Evolutionary conservation across 2,888 invertebrate species (phyloP).

Genomic region (Drosophila paranaensis): DNA sequence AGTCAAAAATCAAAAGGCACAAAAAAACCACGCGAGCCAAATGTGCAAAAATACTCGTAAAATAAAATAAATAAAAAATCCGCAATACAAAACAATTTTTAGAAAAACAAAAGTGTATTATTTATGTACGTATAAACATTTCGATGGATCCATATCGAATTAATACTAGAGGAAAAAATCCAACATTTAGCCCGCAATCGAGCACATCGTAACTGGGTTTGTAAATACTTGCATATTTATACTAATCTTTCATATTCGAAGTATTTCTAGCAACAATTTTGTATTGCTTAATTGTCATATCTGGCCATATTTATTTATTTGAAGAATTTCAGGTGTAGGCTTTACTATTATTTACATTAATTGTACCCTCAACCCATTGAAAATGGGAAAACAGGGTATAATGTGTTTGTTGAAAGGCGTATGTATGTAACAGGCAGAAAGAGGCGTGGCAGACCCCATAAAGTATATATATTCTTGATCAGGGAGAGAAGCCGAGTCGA

Average conservation of each 20-base stretch:
- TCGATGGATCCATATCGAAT: constrained; percentile 47
- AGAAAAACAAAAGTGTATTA: constrained; percentile 45
- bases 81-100: constrained; percentile 8
- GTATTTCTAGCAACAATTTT: constrained; percentile 12
- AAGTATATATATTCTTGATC: no score
- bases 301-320: constrained; percentile 22
- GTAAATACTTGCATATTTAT: constrained; percentile 30
- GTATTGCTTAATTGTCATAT: constrained; percentile 14
- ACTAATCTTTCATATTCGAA: constrained; percentile 20
- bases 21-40: constrained; percentile 26
- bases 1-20: constrained; percentile 13
- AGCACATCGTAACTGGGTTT: constrained; percentile 22
- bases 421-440: no score
- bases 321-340: not conserved
- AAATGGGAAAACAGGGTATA: no score
- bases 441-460: no score
- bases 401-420: no score
- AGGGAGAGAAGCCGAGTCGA: no score
- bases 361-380: no score
- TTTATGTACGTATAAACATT: constrained; percentile 62
- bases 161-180: constrained; percentile 14
- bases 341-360: constrained; percentile 22
- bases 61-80: constrained; percentile 31
- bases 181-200: constrained; percentile 30
- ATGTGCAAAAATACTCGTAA: constrained; percentile 39